These are phyloP conservation scores for Protobothrops flavoviridis DNA, from an alignment of 2,113 vertebrate species.

Conservation along the genomic window DNA sequence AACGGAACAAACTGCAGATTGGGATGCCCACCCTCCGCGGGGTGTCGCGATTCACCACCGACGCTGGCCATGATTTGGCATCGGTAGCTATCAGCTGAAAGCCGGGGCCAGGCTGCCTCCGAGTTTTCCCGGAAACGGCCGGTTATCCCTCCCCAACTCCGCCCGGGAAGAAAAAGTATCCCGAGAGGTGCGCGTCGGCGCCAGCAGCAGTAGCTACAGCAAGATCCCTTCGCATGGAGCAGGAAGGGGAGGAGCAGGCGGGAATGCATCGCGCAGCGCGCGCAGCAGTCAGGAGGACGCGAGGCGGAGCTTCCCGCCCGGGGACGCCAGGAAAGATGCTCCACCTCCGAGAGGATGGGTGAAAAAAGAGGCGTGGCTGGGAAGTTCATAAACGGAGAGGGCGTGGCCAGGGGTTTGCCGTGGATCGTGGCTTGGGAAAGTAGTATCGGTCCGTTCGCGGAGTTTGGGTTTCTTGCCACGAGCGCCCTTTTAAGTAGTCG, in stretches of 20 bases:
- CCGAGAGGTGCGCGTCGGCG: neutral
- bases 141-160: neutral
- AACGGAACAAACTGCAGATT: slow-evolving; percentile 94
- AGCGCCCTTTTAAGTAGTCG: neutral
- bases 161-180: neutral
- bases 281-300: neutral
- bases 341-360: neutral
- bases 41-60: slow-evolving; percentile 17
- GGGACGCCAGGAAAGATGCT: neutral
- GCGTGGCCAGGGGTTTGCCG: neutral
- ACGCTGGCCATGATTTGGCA: slow-evolving; percentile 68
- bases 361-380: neutral
- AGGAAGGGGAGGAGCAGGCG: neutral
- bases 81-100: neutral
- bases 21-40: slow-evolving; percentile 38
- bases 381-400: neutral
- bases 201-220: neutral
- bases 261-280: neutral
- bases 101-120: neutral
- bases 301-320: neutral
- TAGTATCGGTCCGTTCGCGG: fast-evolving
- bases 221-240: neutral
- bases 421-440: no score
- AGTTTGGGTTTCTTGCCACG: neutral
- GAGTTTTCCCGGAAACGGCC: neutral